Percentiles rank a stretch among this genome's conserved stretches.
Conservation (phyloP, 1,140 invertebrate species). For the Orchestia grillus region DNA sequence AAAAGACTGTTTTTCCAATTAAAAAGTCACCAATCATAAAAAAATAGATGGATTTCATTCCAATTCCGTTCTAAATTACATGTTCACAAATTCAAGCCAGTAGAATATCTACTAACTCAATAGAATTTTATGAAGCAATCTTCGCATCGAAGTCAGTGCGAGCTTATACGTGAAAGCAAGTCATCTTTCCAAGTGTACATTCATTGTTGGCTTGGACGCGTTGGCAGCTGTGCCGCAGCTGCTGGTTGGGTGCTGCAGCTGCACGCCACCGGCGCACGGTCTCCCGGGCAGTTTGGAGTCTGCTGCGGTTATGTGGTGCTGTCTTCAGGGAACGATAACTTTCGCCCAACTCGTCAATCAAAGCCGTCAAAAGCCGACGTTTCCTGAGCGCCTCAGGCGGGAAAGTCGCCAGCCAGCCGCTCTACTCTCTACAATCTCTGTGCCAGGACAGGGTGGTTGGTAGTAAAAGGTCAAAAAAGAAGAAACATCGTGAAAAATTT, state of each 20-base stretch:
- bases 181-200: background rate
- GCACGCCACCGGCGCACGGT: background rate
- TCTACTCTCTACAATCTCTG: background rate
- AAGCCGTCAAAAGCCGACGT: conserved; percentile 27
- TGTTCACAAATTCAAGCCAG: background rate
- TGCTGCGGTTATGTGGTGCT: conserved; percentile 3
- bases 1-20: background rate
- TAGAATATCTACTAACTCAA: background rate
- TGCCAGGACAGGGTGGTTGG: background rate
- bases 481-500: background rate
- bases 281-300: background rate
- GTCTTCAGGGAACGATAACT: background rate
- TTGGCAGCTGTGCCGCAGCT: background rate
- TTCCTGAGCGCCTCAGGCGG: background rate
- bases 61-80: background rate
- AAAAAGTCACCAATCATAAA: background rate
- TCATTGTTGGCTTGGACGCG: background rate
- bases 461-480: background rate
- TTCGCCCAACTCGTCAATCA: conserved; percentile 36
- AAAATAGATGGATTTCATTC: background rate
- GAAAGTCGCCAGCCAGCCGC: background rate
- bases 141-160: background rate
- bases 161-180: background rate
- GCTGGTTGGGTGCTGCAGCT: background rate
- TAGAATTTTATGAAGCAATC: background rate